phyloP scores from a whole-genome alignment of 2,113 vertebrate species.

The Dicrurus megarhynchus region DNA sequence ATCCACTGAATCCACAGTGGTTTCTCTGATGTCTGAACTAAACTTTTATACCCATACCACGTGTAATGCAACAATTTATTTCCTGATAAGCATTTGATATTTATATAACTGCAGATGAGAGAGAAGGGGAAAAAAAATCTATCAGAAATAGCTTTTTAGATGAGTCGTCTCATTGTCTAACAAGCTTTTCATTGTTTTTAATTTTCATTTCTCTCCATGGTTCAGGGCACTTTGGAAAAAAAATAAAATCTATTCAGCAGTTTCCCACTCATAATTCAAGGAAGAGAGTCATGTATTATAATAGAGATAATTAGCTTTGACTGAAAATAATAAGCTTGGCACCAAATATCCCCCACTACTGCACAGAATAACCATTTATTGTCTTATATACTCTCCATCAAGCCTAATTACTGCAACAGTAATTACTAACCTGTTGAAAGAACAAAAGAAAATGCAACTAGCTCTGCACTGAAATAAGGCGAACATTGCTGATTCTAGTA shows the following conservation, averaged over 20 bases:
- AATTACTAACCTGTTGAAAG: slow-evolving; percentile 81
- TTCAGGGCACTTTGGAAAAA: slow-evolving; percentile 68
- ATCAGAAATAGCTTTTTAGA: slow-evolving; percentile 68
- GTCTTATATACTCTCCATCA: slow-evolving; percentile 73
- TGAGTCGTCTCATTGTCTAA: slow-evolving; percentile 72
- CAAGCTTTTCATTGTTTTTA: slow-evolving; percentile 73
- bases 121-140: neutral
- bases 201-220: slow-evolving; percentile 72
- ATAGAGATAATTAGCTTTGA: slow-evolving; percentile 78
- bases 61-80: neutral
- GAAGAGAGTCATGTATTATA: slow-evolving; percentile 73
- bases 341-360: slow-evolving; percentile 57
- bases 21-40: neutral
- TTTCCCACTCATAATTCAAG: slow-evolving; percentile 80
- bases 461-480: slow-evolving; percentile 43
- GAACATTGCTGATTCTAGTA: slow-evolving; percentile 24
- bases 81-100: slow-evolving; percentile 55
- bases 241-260: slow-evolving; percentile 73
- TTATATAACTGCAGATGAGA: slow-evolving; percentile 54
- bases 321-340: slow-evolving; percentile 77
- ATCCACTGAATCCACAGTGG: neutral
- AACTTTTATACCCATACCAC: neutral
- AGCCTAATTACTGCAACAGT: slow-evolving; percentile 75
- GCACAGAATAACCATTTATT: slow-evolving; percentile 69
- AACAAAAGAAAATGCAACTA: slow-evolving; percentile 70